Evolutionary conservation across 2,113 vertebrate species (phyloP).

Genomic region (Chloebia gouldiae): DNA sequence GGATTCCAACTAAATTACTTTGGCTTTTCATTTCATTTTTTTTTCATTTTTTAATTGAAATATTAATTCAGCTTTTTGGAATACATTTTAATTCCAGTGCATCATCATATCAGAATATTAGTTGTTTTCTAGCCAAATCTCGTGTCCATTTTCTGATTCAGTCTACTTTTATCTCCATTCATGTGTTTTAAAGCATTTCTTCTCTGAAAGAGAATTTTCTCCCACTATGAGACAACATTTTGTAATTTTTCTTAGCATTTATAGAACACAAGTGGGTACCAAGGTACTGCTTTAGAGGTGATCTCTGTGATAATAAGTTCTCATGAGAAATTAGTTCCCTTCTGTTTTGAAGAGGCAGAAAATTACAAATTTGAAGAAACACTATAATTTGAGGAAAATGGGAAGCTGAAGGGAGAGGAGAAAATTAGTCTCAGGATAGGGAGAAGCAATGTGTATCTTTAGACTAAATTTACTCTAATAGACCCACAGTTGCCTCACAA

Average conservation of each 20-base stretch:
- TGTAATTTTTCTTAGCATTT: not conserved
- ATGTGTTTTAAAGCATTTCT: not conserved
- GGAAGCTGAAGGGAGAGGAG: not conserved
- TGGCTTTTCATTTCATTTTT: not conserved
- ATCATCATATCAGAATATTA: not conserved
- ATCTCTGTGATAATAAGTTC: not conserved
- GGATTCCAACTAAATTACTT: not conserved
- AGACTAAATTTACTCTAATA: not conserved
- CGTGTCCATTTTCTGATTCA: not conserved
- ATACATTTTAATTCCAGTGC: not conserved
- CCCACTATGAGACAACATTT: not conserved
- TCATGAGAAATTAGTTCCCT: not conserved
- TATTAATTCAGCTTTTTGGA: not conserved
- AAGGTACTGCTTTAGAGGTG: not conserved
- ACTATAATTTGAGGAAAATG: not conserved
- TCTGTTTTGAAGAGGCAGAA: slow-evolving; percentile 14
- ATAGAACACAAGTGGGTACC: not conserved
- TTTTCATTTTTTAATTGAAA: not conserved
- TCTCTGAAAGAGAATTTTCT: not conserved
- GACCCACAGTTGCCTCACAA: not conserved
- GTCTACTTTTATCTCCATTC: not conserved
- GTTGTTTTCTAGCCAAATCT: not conserved
- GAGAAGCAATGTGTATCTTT: not conserved
- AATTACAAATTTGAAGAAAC: not conserved
- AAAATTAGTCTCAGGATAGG: not conserved